Conservation (phyloP, 2,888 invertebrate genomes). For the Periphyllus acericola region DNA sequence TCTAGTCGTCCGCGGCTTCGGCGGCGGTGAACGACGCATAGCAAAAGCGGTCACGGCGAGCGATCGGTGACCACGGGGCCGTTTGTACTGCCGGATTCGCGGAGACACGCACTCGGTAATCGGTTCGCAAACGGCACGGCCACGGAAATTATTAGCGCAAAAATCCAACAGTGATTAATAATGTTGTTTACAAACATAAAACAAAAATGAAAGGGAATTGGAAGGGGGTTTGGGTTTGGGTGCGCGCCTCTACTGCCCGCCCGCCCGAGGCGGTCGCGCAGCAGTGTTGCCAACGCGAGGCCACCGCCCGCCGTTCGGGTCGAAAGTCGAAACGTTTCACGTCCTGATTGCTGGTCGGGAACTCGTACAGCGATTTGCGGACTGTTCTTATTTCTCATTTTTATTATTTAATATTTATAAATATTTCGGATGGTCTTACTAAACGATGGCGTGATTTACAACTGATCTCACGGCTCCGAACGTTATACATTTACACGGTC, state of each 20-base stretch:
- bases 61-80: neutral
- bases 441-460: no score
- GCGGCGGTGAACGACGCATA: neutral
- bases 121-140: neutral
- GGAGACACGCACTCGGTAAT: neutral
- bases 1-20: neutral
- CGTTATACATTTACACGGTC: no score
- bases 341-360: no score
- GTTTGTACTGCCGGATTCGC: neutral
- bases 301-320: neutral
- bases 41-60: neutral
- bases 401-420: no score
- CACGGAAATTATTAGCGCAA: slow-evolving; percentile 39
- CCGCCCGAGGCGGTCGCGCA: neutral
- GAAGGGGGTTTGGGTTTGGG: slow-evolving; percentile 31
- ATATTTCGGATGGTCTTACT: no score
- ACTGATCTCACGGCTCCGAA: no score
- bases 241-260: slow-evolving; percentile 17
- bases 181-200: slow-evolving; percentile 58
- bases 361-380: no score
- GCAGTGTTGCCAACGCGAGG: neutral
- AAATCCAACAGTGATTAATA: slow-evolving; percentile 55
- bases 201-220: slow-evolving; percentile 57
- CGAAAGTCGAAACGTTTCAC: no score
- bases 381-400: no score